Base-by-base conservation (phyloP, 2,888 invertebrate species). In the Itoplectis maculator region DNA sequence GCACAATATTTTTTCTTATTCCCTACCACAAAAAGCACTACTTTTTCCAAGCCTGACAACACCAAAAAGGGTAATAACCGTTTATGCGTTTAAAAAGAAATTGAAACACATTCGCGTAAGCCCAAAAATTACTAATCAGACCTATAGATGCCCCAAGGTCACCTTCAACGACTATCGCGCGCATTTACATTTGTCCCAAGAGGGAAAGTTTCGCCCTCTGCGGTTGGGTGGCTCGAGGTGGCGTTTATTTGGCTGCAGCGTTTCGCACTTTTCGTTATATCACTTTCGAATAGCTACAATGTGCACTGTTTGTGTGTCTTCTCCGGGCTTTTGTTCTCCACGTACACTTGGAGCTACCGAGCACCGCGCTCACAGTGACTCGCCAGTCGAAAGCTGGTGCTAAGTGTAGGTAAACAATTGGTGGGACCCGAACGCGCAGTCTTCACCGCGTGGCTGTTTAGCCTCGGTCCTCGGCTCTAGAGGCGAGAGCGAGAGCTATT, bases 401-500 rank as follows among this genome's bases (percentile, higher is more conserved):
- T n/a, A n/a, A n/a, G n/a, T n/a, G n/a, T n/a, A n/a, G n/a, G 20
- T 51, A 51, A 18, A 51, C 51, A 20, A 51, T 20, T 51, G 18
- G 8, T 49, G 0, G 18, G 8, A 18, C 18, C 18, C 18, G 18
- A 49, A 18, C 49, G 20, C 20, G 4, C 9, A 51, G 20, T 0
- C 51, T 20, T 20, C 0, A 51, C 18, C 51, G 20, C 20, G 20
- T 51, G 51, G 51, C n/a, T n/a, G n/a, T n/a, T n/a, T 8, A 18
- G 20, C 20, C 49, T 18, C 49, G 49, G 11, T 18, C 20, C 51
- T 56, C 49, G 70, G n/a, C n/a, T n/a, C n/a, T n/a, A 29, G 29
- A 29, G 29, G 3, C 3, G 29, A 37, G 76, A 45, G 15, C 72
- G 42, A 61, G 65, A 72, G 70, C 78, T 75, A 75, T 82, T 83